Conservation (phyloP, 2,113 vertebrate genomes). For the Otocyon megalotis region DNA sequence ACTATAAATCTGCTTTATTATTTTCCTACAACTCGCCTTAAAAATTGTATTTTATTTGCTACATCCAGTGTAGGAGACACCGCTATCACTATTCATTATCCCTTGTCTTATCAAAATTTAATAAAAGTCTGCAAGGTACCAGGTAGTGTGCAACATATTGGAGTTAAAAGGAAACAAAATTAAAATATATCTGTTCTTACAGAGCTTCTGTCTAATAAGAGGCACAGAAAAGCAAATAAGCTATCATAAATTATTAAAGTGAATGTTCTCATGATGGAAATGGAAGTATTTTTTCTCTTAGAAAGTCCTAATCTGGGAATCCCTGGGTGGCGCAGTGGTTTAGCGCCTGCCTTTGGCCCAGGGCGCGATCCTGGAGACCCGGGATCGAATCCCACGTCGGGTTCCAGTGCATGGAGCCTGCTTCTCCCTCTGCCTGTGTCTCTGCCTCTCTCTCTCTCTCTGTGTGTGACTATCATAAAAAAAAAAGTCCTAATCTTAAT, state of each 20-base stretch:
- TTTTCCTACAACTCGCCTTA: not conserved
- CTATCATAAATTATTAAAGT: not conserved
- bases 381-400: no score
- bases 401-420: no score
- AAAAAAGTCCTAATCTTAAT: not conserved
- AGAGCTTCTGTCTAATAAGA: not conserved
- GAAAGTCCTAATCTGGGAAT: not conserved
- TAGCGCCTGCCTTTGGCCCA: no score
- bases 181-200: not conserved
- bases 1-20: fast-evolving
- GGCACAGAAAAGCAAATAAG: not conserved
- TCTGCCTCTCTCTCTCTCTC: no score
- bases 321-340: no score
- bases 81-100: not conserved
- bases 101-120: not conserved
- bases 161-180: not conserved
- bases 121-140: not conserved
- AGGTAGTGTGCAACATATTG: not conserved
- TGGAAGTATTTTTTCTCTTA: not conserved
- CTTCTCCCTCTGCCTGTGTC: no score
- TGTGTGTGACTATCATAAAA: no score
- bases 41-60: not conserved
- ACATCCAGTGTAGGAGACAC: not conserved
- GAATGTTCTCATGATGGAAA: not conserved
- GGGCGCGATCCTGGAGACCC: no score